phyloP scores from a whole-genome alignment of 2,888 invertebrate species.

The Pegoplata infirma region DNA sequence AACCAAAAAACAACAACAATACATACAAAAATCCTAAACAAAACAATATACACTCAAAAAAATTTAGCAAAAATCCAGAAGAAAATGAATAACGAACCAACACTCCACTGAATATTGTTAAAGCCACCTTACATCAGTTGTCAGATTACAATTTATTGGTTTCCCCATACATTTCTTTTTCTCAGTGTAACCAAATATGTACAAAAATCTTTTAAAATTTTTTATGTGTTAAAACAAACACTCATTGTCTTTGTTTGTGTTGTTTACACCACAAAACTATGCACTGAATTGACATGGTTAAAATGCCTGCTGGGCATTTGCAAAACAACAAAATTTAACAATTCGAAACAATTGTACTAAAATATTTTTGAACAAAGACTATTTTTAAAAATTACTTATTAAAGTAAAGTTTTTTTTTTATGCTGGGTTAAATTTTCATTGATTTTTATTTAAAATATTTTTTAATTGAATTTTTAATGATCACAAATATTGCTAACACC shows the following conservation, averaged over 20 bases:
- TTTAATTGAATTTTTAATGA: constrained; percentile 45
- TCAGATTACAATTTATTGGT: too few species aligned
- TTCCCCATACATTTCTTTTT: too few species aligned
- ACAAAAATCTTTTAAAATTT: constrained; percentile 1
- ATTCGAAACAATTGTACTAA: constrained; percentile 40
- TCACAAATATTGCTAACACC: constrained; percentile 24
- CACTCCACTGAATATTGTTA: too few species aligned
- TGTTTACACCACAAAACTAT: constrained; percentile 29
- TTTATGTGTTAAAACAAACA: constrained; percentile 41
- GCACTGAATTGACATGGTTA: constrained; percentile 40
- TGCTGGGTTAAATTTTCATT: neutral
- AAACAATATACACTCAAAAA: neutral
- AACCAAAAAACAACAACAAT: neutral
- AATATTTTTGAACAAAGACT: constrained; percentile 55
- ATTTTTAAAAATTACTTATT: constrained; percentile 39
- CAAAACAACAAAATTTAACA: constrained; percentile 21
- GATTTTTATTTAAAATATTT: constrained; percentile 4
- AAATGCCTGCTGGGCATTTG: constrained; percentile 55
- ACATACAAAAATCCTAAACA: constrained; percentile 22
- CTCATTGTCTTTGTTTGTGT: constrained; percentile 16
- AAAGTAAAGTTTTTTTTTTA: constrained; percentile 24
- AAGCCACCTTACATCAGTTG: too few species aligned
- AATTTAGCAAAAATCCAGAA: neutral
- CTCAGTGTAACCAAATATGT: too few species aligned
- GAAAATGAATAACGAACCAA: too few species aligned